phyloP scores from a whole-genome alignment of 2,113 vertebrate genomes.

The Anolis carolinensis region DNA sequence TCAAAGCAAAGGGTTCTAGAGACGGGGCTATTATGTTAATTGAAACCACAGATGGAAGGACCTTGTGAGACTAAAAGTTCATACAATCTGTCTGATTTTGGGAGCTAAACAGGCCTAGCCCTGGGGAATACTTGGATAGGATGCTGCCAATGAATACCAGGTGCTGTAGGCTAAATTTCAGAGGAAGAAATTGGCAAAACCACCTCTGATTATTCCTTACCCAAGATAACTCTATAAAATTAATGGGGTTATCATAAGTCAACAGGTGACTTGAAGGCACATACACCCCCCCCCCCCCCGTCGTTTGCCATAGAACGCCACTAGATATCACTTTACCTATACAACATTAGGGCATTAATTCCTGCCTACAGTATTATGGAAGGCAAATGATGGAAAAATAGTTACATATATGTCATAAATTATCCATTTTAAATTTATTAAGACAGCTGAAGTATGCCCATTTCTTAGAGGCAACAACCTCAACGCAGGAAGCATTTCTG shows the following conservation, averaged over 20 bases:
- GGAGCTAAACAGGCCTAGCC: too few species aligned
- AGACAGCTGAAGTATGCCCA: background rate
- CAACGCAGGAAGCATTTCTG: background rate
- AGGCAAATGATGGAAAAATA: conserved; percentile 54
- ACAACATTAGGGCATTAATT: conserved; percentile 4
- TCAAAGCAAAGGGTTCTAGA: background rate
- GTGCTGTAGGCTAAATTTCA: too few species aligned
- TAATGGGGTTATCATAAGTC: too few species aligned
- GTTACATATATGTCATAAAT: conserved; percentile 35
- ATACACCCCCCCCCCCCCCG: background rate
- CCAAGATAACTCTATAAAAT: too few species aligned
- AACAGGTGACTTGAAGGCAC: too few species aligned
- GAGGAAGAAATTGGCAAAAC: too few species aligned
- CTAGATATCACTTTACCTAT: conserved; percentile 6
- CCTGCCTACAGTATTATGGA: conserved; percentile 51
- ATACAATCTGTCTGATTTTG: background rate
- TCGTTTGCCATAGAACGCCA: background rate
- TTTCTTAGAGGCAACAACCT: accelerated
- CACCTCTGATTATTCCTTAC: too few species aligned
- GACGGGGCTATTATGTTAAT: background rate
- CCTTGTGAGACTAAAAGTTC: background rate
- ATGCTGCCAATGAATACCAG: too few species aligned
- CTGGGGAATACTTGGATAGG: too few species aligned
- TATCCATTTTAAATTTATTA: conserved; percentile 47
- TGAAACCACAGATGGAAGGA: background rate